Evolutionary conservation across 2,888 invertebrate genomes (phyloP).

Genomic region (Boloria selene): DNA sequence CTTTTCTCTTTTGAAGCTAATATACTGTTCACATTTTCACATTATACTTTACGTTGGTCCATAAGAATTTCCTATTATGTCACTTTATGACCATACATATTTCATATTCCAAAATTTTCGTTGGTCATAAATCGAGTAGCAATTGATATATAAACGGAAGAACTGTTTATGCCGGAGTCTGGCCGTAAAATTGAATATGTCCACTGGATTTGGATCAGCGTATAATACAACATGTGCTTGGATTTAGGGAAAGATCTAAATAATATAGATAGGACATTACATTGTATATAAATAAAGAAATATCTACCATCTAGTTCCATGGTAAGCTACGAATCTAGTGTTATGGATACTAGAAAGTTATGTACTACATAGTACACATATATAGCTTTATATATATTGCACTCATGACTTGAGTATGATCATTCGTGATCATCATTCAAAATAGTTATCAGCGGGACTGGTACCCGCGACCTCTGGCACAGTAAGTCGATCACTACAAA

Average conservation of each 20-base stretch:
- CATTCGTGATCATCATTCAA: no score
- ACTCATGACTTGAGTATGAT: no score
- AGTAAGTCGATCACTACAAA: no score
- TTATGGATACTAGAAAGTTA: neutral
- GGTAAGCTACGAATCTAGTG: no score
- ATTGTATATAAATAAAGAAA: no score
- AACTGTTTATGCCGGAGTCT: slow-evolving; percentile 51
- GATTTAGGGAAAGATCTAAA: slow-evolving; percentile 38
- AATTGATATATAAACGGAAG: slow-evolving; percentile 38
- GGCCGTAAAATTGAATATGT: slow-evolving; percentile 63
- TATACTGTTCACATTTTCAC: no score
- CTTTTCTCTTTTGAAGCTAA: no score
- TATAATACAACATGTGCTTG: slow-evolving; percentile 49
- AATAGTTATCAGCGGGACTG: no score
- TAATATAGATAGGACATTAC: slow-evolving; percentile 36
- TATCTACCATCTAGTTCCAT: no score
- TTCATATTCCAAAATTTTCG: slow-evolving; percentile 31
- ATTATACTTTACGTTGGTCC: neutral
- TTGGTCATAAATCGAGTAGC: slow-evolving; percentile 32
- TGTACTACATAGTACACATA: no score
- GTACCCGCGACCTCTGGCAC: no score
- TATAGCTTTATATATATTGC: no score
- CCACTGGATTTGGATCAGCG: slow-evolving; percentile 55
- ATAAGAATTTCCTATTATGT: slow-evolving; percentile 12
- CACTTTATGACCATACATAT: slow-evolving; percentile 30